phyloP scores from a whole-genome alignment of 1,140 invertebrate genomes.

The Hesperophylax magnus region DNA sequence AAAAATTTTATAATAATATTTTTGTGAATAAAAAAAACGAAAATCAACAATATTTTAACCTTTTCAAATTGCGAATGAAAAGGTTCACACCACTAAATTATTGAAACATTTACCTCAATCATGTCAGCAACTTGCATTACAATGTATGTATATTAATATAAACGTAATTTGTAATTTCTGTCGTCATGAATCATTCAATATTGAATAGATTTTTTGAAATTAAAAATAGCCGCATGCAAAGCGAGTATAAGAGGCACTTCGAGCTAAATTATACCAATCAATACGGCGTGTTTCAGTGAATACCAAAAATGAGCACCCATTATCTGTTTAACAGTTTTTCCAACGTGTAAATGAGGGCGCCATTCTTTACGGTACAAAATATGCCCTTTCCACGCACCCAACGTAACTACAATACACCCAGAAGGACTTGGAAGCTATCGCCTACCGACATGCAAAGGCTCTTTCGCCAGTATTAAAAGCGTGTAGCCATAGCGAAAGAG shows the following conservation, averaged over 20 bases:
- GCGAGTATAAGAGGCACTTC: not conserved
- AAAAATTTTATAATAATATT: no score
- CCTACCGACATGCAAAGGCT: conserved; percentile 44
- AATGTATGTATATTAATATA: not conserved
- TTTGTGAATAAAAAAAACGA: no score
- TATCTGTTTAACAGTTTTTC: conserved; percentile 26
- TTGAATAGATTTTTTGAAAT: not conserved
- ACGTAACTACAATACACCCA: conserved; percentile 6
- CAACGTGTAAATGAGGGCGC: conserved; percentile 26
- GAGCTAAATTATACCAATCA: not conserved
- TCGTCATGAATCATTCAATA: not conserved
- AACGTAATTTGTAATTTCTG: not conserved
- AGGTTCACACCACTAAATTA: no score
- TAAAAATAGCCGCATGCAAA: no score
- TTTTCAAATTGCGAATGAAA: no score
- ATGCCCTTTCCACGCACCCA: conserved; percentile 36
- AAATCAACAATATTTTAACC: no score
- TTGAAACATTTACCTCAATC: no score
- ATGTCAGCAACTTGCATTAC: no score
- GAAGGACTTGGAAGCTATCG: conserved; percentile 29
- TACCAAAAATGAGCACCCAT: conserved; percentile 13
- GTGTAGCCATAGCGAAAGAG: not conserved
- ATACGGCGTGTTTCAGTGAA: not conserved
- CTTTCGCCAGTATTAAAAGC: conserved; percentile 16
- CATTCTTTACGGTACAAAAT: conserved; percentile 29